Base-by-base conservation (phyloP, 2,888 invertebrate species). In the Parapristionchus giblindavisi region DNA sequence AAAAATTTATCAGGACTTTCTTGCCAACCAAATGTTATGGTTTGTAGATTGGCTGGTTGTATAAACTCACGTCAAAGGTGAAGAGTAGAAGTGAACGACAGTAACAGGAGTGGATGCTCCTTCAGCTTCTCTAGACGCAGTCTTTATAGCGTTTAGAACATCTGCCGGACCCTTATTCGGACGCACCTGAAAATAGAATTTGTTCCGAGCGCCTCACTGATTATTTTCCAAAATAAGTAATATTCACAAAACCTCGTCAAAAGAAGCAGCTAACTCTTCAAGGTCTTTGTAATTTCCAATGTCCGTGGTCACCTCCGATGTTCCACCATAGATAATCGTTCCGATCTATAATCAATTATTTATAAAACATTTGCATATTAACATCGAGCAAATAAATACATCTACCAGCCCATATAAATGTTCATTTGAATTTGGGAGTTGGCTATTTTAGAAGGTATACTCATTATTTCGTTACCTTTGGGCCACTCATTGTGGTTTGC, bases 241-340 rank as follows among this genome's bases (percentile, higher is more conserved):
- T 56, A 8, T 14, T 17, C 29, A 56, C 11, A 56, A 21, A 54
- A 85, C 81, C 51, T 85, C 84, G 74, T 84, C 79, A 5, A 83
- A 77, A 3, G 82, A 80, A 21, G 80, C 76, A 34, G 79, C 76
- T 6, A 85, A 76, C 29, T 85, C 85, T 14, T 81, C 77, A 48
- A 76, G 68, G 29, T 75, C 73, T n/a, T 71, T 74, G 66, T 85
- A 84, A 21, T 75, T 75, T 68, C 82, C 85, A 56, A 85, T 77
- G 70, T 84, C 85, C 3, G 82, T 75, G 4, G 83, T 82, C 5
- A 85, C 83, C 75, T 85, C 85, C 0, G 81, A 81, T 3, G 83
- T 83, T n/a, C 79, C 79, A 48, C 84, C 83, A 58, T 85, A 85
- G 72, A 84, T 84, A 14, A 84, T 71, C 34, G 83, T 81, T 54